A percentile compares a stretch with the other conserved stretches of the same genome.
Conservation (phyloP, 1,140 invertebrate species). For the Marisa cornuarietis region DNA sequence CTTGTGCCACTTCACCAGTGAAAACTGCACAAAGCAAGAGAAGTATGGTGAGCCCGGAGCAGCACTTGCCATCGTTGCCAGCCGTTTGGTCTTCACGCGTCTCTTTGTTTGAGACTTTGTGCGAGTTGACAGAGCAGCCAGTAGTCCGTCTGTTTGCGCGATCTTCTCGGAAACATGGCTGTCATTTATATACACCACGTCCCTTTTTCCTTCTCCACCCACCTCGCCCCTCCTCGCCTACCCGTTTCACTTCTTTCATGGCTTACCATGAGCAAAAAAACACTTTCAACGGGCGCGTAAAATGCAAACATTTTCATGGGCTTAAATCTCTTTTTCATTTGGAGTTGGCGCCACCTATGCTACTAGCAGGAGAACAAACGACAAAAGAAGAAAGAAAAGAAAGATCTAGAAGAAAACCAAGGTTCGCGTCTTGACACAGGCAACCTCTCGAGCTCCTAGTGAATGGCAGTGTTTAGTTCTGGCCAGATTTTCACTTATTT, state of each 20-base stretch:
- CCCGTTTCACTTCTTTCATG: background rate
- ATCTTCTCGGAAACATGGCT: background rate
- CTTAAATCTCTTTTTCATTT: conserved; percentile 1
- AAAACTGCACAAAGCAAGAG: background rate
- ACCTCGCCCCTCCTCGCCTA: background rate
- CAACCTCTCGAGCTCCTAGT: no score
- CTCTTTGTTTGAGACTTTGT: background rate
- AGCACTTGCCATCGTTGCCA: background rate
- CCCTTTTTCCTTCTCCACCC: background rate
- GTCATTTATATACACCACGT: background rate
- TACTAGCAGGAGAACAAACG: no score
- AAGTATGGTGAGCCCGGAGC: background rate
- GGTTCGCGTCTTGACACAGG: no score
- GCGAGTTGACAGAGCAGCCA: background rate
- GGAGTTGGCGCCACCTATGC: background rate
- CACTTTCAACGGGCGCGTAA: no score
- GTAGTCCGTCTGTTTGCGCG: background rate
- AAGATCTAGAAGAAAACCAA: no score
- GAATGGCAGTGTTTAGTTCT: no score
- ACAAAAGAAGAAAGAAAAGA: no score
- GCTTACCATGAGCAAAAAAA: no score
- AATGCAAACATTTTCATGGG: no score
- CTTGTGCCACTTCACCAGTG: background rate
- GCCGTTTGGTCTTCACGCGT: background rate
- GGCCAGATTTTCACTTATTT: no score